Evolutionary conservation across 2,797 vertebrate species (phyloP).

Genomic region (Phoxinus dragarum): DNA sequence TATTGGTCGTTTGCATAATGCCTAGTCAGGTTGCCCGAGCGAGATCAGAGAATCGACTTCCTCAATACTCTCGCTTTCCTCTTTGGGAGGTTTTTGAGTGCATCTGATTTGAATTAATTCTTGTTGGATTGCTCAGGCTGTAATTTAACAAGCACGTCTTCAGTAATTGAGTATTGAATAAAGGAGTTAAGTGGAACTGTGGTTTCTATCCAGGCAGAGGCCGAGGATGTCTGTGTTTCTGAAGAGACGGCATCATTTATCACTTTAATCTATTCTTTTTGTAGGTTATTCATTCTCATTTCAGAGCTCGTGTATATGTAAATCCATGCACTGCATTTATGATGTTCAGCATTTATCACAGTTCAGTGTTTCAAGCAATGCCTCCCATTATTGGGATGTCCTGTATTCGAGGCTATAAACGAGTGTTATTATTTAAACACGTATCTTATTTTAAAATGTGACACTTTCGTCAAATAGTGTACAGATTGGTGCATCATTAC

Average conservation of each 20-base stretch:
- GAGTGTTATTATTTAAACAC: not conserved
- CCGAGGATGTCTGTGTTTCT: conserved; percentile 21
- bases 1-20: conserved; percentile 38
- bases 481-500: not conserved
- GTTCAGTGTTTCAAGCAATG: not conserved
- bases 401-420: not conserved
- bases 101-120: not conserved
- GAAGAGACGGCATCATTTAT: conserved; percentile 28
- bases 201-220: conserved; percentile 16
- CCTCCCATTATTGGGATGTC: not conserved
- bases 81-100: not conserved
- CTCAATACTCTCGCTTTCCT: not conserved
- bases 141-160: not conserved
- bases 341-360: not conserved
- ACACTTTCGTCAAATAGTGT: not conserved
- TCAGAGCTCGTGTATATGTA: not conserved
- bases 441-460: not conserved
- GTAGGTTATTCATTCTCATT: conserved; percentile 8
- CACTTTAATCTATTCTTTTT: not conserved
- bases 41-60: conserved; percentile 29
- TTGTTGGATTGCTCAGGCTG: not conserved
- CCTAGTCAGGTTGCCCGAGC: conserved; percentile 44
- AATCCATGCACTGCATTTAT: not conserved
- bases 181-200: not conserved
- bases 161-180: conserved; percentile 15